Evolutionary conservation across 2,797 vertebrate genomes (phyloP).

Genomic region (Cynopterus sphinx): DNA sequence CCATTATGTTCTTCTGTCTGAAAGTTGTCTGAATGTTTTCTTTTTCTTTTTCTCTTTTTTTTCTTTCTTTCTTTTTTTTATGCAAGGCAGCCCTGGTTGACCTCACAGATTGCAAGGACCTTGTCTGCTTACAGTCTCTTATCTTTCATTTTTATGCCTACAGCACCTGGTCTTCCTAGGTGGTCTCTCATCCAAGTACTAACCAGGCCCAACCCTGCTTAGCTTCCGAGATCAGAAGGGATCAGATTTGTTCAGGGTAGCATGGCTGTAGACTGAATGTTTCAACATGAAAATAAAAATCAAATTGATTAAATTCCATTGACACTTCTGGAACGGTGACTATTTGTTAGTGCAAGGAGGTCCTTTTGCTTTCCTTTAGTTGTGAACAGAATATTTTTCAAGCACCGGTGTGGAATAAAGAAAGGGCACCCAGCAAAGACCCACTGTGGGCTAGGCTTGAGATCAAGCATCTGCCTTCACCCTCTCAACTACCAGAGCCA

Average conservation of each 20-base stretch:
- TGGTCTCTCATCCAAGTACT: too few species aligned
- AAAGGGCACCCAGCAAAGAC: background rate
- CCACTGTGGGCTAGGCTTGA: background rate
- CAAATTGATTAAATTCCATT: constrained; percentile 43
- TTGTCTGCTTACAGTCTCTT: too few species aligned
- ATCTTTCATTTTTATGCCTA: too few species aligned
- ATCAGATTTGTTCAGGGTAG: too few species aligned
- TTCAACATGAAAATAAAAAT: constrained; percentile 23
- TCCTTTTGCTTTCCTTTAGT: constrained; percentile 19
- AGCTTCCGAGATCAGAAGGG: too few species aligned
- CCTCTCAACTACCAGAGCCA: background rate
- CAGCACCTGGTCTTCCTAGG: too few species aligned
- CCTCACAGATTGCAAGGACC: too few species aligned
- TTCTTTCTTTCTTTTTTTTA: too few species aligned
- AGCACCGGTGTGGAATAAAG: background rate
- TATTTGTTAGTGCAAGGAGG: background rate
- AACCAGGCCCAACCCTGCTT: too few species aligned
- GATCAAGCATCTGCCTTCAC: background rate
- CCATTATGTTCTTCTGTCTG: constrained; percentile 16
- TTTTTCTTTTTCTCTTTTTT: too few species aligned
- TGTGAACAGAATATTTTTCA: constrained; percentile 9
- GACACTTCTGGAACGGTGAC: background rate
- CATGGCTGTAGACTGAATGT: background rate
- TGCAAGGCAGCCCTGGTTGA: too few species aligned
- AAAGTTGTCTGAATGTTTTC: constrained; percentile 28